Evolutionary conservation across 1,140 invertebrate genomes (phyloP), one percentile per base, ranked within the genome.

Genomic region (Lasaia peninsularis): DNA sequence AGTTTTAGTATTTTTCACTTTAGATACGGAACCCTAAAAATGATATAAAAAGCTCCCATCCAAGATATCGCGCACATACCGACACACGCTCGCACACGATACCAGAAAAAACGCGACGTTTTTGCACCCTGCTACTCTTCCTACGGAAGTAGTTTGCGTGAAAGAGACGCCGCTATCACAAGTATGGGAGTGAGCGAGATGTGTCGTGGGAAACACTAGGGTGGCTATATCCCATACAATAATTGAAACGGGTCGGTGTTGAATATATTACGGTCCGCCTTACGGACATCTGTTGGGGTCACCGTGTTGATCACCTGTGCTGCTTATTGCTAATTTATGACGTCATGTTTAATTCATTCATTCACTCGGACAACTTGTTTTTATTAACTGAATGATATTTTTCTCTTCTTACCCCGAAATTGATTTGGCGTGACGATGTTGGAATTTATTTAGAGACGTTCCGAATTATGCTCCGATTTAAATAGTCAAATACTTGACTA

Each of bases 181-280:
- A 7, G 0, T 1, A 34, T 16, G 34, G 0, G 74, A 53, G 64
- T 44, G 65, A 80, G 44, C 24, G 71, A 65, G 71, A 80, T 28
- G 54, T 49, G 52, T 58, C 81, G 83, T 88, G 85, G 80, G 85
- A 88, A 88, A 75, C 74, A 63, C 68, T 79, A 69, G 85, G 85
- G 85, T 85, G 73, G 75, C 73, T 67, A 73, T 80, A 80, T 88
- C 85, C 80, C 85, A 88, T 84, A 83, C 69, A 69, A 67, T 67
- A 69, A 77, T 67, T 71, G 70, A 69, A 78, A 78, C 76, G 77
- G 64, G 62, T 64, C 63, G 55, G 37, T 51, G 21, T 37, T 55
- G 52, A 37, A 55, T 37, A 34, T 44, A 44, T 44, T 44, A 44
- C 14, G 14, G 37, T 3, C 37, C 37, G 37, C 37, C 37, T 18